phyloP scores from a whole-genome alignment of 2,888 invertebrate species.

The Polydrusus cervinus region DNA sequence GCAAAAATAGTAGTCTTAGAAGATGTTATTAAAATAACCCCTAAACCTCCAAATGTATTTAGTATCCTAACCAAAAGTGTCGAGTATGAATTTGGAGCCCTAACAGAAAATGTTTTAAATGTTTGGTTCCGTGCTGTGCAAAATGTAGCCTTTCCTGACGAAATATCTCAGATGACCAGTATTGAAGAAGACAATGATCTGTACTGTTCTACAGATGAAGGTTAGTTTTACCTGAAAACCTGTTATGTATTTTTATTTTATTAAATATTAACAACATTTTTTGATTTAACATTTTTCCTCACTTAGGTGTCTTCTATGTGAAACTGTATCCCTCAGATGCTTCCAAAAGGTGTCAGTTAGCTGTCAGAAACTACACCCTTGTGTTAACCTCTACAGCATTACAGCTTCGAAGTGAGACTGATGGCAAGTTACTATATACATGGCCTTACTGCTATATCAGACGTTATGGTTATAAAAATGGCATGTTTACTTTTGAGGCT shows the following conservation, averaged over 20 bases:
- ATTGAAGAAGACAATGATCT: conserved; percentile 92
- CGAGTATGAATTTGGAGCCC: conserved; percentile 77
- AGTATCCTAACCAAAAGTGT: conserved; percentile 84
- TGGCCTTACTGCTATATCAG: conserved; percentile 91
- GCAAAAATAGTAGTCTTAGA: conserved; percentile 84
- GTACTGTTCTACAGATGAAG: conserved; percentile 90
- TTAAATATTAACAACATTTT: conserved; percentile 63
- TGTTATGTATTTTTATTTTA: not conserved
- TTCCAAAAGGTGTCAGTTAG: conserved; percentile 83
- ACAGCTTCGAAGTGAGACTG: conserved; percentile 80
- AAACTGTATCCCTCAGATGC: conserved; percentile 86
- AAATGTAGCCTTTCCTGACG: conserved; percentile 86
- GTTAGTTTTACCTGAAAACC: conserved; percentile 74
- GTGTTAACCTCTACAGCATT: conserved; percentile 84
- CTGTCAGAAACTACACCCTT: conserved; percentile 79
- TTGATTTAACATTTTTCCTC: not conserved
- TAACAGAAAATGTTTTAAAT: conserved; percentile 80
- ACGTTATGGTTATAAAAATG: conserved; percentile 87
- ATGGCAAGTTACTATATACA: conserved; percentile 79
- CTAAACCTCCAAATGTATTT: conserved; percentile 74
- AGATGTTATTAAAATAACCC: conserved; percentile 90
- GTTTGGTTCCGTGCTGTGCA: conserved; percentile 88
- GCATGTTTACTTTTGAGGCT: conserved; percentile 91
- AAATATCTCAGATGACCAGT: conserved; percentile 72
- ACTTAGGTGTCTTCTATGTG: conserved; percentile 70